These are phyloP conservation scores for Plecturocebus donacophilus DNA, from an alignment of 2,113 vertebrate genomes.

Conservation along the genomic window DNA sequence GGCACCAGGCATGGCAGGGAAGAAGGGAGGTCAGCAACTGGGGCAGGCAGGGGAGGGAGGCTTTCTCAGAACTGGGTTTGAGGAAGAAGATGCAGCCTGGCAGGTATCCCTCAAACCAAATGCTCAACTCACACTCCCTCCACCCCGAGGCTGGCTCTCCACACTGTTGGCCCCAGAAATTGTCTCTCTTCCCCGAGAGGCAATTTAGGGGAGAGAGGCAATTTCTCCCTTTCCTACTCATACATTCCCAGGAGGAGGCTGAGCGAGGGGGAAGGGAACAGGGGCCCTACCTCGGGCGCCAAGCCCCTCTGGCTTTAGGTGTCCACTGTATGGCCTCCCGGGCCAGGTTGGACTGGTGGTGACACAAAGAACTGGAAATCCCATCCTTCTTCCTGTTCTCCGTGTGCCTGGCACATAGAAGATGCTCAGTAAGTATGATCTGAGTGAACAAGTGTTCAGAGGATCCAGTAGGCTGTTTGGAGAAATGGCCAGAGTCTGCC, in stretches of 20 bases:
- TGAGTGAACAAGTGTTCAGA: neutral
- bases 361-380: neutral
- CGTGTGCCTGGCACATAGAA: neutral
- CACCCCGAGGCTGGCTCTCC: neutral
- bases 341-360: neutral
- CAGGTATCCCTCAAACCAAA: neutral
- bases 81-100: constrained; percentile 48
- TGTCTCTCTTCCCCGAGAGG: neutral
- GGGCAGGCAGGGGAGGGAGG: neutral
- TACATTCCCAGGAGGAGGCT: neutral
- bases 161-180: neutral
- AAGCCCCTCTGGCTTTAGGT: neutral
- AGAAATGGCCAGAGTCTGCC: neutral
- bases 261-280: neutral
- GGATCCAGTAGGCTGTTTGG: neutral
- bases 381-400: neutral
- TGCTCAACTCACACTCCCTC: neutral
- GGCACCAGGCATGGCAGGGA: neutral
- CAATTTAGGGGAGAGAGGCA: too few species aligned
- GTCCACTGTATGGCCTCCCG: rapidly evolving
- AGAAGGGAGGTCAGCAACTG: neutral
- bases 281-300: neutral
- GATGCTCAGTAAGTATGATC: neutral
- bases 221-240: neutral
- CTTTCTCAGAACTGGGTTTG: constrained; percentile 62